Conservation (phyloP, 2,113 vertebrate species). For the Cynoglossus semilaevis region DNA sequence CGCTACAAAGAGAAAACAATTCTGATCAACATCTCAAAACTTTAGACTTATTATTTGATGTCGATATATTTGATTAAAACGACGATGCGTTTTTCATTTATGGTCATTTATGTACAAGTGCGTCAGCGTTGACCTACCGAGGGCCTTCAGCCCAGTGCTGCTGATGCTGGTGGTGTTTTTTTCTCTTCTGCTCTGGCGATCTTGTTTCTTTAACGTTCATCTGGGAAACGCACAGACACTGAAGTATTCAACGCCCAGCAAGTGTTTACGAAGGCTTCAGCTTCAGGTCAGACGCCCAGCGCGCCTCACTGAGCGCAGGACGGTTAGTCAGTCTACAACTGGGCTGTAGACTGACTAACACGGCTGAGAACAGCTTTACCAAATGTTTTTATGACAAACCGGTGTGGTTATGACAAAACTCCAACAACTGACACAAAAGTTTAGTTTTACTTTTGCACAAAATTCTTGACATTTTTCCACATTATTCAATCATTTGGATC, state of each 20-base stretch:
- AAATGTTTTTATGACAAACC: too few relatives aligned
- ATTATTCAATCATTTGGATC: too few relatives aligned
- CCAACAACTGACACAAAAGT: too few relatives aligned
- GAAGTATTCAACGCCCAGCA: neutral
- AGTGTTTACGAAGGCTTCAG: neutral
- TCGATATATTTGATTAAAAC: neutral
- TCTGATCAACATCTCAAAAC: neutral
- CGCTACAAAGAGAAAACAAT: constrained; percentile 44
- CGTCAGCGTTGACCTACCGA: constrained; percentile 64
- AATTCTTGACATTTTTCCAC: too few relatives aligned
- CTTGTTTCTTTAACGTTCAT: constrained; percentile 54
- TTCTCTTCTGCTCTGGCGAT: constrained; percentile 74
- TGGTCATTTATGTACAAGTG: neutral
- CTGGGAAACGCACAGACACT: constrained; percentile 36
- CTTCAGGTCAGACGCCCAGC: too few relatives aligned
- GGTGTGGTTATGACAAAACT: too few relatives aligned
- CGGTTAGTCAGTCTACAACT: too few relatives aligned
- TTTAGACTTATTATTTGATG: neutral
- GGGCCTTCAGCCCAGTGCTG: constrained; percentile 72
- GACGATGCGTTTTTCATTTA: neutral
- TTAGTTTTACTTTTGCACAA: too few relatives aligned
- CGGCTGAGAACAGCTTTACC: too few relatives aligned
- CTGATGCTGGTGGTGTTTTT: constrained; percentile 67
- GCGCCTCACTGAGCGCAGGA: too few relatives aligned
- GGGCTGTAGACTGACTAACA: too few relatives aligned